These are phyloP conservation scores for Nomia melanderi DNA, from an alignment of 1,140 invertebrate genomes.

Conservation along the genomic window DNA sequence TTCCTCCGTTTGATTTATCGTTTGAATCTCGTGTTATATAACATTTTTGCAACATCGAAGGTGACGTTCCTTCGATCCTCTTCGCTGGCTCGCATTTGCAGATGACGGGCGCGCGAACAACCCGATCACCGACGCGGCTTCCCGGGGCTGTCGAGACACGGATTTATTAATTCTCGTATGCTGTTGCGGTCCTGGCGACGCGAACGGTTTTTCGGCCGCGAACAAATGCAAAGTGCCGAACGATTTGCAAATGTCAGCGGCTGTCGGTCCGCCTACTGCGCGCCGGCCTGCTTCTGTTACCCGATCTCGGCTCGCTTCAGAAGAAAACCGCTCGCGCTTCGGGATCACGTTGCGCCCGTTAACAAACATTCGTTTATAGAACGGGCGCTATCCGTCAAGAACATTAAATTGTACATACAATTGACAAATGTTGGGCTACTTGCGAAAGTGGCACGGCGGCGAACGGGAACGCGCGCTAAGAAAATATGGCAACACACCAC, in stretches of 20 bases:
- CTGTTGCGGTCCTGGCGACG: not conserved
- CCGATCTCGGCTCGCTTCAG: not conserved
- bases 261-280: not conserved
- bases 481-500: too few relatives aligned
- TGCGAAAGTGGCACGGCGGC: not conserved
- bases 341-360: not conserved
- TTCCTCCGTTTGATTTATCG: conserved; percentile 7
- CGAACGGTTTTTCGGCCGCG: not conserved
- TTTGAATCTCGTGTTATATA: conserved; percentile 39
- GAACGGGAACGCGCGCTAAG: too few relatives aligned
- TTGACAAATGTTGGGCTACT: not conserved
- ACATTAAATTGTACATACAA: not conserved
- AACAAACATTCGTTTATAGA: not conserved
- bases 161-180: conserved; percentile 26
- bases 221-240: conserved; percentile 51
- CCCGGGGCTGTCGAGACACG: not conserved
- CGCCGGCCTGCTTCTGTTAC: conserved; percentile 32
- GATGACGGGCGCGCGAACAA: not conserved
- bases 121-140: not conserved
- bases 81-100: conserved; percentile 7
- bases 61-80: not conserved
- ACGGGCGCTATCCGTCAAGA: not conserved
- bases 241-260: conserved; percentile 32
- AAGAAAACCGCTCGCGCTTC: too few relatives aligned
- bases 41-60: conserved; percentile 23